phyloP scores from a whole-genome alignment of 2,797 vertebrate genomes.

The Danio aesculapii region DNA sequence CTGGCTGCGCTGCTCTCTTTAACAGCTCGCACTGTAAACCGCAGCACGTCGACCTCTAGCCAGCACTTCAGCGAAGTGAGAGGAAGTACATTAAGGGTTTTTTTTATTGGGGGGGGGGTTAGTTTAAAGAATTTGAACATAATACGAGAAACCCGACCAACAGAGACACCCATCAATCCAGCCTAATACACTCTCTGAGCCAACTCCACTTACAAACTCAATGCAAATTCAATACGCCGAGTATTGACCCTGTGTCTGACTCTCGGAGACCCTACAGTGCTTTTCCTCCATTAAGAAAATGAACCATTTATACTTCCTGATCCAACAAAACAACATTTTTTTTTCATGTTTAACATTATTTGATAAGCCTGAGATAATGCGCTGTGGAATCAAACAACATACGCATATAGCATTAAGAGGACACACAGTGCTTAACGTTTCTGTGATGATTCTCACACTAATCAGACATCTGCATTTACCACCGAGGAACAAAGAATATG shows the following conservation, averaged over 20 bases:
- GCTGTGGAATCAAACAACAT: neutral
- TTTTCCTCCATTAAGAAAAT: slow-evolving; percentile 12
- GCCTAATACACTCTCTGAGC: slow-evolving; percentile 36
- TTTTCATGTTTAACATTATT: neutral
- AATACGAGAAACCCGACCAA: slow-evolving; percentile 26
- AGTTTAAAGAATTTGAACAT: neutral
- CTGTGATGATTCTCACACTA: slow-evolving; percentile 2
- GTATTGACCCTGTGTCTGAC: slow-evolving; percentile 18
- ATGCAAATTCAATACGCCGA: slow-evolving; percentile 34
- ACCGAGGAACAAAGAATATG: slow-evolving; percentile 49
- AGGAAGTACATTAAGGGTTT: slow-evolving; percentile 37
- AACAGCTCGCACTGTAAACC: slow-evolving; percentile 40
- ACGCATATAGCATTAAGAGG: neutral
- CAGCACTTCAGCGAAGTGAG: slow-evolving; percentile 23
- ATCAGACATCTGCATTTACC: slow-evolving; percentile 16
- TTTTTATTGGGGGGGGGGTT: neutral
- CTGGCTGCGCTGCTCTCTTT: slow-evolving; percentile 18
- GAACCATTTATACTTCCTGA: neutral
- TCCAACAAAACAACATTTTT: neutral
- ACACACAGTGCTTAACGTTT: neutral
- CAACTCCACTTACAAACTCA: slow-evolving; percentile 36
- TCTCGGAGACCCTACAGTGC: slow-evolving; percentile 9
- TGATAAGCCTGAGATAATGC: neutral
- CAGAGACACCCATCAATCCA: slow-evolving; percentile 33
- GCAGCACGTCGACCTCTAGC: slow-evolving; percentile 40